Conservation (phyloP, 2,113 vertebrate genomes). For the Muscicapa adusta region DNA sequence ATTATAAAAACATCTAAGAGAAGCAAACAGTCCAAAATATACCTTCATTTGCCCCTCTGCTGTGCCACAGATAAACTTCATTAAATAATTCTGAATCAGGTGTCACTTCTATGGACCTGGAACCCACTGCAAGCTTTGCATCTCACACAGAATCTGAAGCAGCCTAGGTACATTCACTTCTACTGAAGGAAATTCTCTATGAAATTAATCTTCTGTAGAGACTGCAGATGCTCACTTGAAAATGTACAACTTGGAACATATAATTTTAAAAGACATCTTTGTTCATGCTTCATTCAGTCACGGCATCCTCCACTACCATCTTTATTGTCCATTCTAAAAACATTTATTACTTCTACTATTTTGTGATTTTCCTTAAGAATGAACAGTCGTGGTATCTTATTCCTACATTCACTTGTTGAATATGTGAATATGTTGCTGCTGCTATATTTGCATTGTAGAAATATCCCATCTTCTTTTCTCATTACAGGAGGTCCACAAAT, state of each 20-base stretch:
- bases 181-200: not conserved
- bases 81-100: not conserved
- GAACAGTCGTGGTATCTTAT: not conserved
- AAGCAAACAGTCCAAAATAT: not conserved
- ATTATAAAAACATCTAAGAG: not conserved
- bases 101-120: not conserved
- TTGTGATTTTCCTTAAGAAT: not conserved
- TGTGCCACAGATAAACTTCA: not conserved
- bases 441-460: not conserved
- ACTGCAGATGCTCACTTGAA: not conserved
- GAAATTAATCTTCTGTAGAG: not conserved
- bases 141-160: not conserved
- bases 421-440: not conserved
- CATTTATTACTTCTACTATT: not conserved
- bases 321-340: not conserved
- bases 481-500: not conserved
- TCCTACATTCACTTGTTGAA: not conserved
- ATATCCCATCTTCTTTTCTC: not conserved
- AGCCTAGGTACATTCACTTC: not conserved
- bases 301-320: not conserved
- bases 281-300: not conserved
- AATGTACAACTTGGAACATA: not conserved
- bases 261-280: not conserved
- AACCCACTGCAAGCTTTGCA: not conserved
- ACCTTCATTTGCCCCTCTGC: not conserved